Conservation (phyloP, 2,797 vertebrate species). For the Hirundo rustica region DNA sequence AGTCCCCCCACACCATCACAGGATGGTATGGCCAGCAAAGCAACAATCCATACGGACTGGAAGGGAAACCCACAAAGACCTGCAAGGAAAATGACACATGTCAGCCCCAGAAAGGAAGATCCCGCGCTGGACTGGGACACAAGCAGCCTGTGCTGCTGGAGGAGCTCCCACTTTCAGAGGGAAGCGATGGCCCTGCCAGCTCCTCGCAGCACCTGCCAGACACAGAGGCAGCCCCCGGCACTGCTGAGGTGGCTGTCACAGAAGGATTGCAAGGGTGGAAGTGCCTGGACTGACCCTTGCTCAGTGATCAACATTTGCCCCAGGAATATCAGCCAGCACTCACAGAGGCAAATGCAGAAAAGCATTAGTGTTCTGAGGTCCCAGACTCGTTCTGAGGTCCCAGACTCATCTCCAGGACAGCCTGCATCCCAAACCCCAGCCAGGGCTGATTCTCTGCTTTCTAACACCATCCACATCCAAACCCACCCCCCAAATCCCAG, state of each 20-base stretch:
- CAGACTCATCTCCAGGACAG: neutral
- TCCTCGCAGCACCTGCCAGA: fast-evolving
- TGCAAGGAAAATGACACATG: neutral
- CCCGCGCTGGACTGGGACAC: neutral
- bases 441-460: neutral
- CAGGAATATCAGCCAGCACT: neutral
- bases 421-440: no score
- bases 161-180: fast-evolving
- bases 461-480: neutral
- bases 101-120: neutral
- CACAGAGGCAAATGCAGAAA: neutral
- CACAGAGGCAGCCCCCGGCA: neutral
- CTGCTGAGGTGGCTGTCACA: neutral
- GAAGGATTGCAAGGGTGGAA: fast-evolving
- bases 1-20: fast-evolving
- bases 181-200: neutral
- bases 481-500: neutral
- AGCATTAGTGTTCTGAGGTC: neutral
- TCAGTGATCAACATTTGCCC: neutral
- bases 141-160: neutral
- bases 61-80: neutral
- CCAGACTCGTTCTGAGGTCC: neutral
- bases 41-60: neutral
- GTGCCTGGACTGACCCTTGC: neutral
- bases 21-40: neutral